Conservation (phyloP, 2,113 vertebrate species). For the Saimiri boliviensis region DNA sequence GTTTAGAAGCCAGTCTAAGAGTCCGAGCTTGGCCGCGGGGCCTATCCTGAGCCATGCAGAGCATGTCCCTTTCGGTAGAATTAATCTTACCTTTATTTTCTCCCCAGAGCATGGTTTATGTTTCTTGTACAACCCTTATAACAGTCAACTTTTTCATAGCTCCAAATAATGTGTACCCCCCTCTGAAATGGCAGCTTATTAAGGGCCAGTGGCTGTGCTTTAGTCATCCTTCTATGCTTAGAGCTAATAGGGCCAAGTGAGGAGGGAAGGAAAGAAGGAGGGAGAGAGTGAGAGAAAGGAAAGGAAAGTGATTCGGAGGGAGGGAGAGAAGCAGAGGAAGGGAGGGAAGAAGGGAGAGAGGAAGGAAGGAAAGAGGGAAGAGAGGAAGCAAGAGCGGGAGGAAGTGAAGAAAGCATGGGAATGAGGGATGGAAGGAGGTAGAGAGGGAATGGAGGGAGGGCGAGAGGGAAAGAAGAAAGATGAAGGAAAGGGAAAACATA, state of each 20-base stretch:
- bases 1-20: background rate
- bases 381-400: accelerated
- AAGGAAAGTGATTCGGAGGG: background rate
- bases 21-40: background rate
- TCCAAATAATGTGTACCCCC: background rate
- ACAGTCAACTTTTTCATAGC: background rate
- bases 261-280: background rate
- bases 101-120: background rate
- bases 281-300: background rate
- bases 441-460: too few relatives aligned
- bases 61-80: background rate
- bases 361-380: too few relatives aligned
- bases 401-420: too few relatives aligned
- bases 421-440: too few relatives aligned
- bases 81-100: background rate
- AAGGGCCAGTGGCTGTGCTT: background rate
- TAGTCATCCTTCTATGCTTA: background rate
- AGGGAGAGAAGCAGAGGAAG: accelerated
- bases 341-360: background rate
- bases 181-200: background rate
- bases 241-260: background rate
- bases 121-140: background rate
- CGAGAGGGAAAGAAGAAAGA: background rate
- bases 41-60: background rate
- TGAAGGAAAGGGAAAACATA: background rate